phyloP scores from a whole-genome alignment of 2,797 vertebrate genomes.

The Cyprinodon diabolis region DNA sequence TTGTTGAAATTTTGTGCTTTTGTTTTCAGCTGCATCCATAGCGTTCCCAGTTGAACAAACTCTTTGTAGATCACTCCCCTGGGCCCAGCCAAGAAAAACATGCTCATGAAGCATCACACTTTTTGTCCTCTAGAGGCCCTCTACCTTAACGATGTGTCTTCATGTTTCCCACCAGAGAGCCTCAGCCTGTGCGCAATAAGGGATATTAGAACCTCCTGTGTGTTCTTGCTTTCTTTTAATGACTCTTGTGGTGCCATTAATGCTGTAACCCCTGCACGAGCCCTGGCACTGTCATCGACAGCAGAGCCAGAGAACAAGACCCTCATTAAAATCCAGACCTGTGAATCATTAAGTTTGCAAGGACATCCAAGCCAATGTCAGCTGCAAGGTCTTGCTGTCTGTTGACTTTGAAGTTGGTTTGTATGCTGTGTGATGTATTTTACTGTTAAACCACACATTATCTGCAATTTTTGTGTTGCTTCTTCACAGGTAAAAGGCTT shows the following conservation, averaged over 20 bases:
- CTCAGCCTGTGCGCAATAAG: constrained; percentile 46
- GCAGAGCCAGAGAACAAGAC: constrained; percentile 61
- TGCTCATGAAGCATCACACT: constrained; percentile 58
- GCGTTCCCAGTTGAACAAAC: constrained; percentile 44
- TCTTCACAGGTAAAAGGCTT: neutral
- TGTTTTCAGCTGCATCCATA: constrained; percentile 45
- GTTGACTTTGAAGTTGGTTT: constrained; percentile 25
- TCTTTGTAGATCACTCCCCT: constrained; percentile 47
- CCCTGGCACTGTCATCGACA: constrained; percentile 48
- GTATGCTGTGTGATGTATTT: constrained; percentile 6
- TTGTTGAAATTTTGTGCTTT: constrained; percentile 32
- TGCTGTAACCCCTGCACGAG: constrained; percentile 57
- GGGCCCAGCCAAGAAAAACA: constrained; percentile 68
- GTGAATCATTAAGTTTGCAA: constrained; percentile 72
- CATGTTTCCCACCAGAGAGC: constrained; percentile 40
- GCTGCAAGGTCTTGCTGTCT: constrained; percentile 30
- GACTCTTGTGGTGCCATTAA: constrained; percentile 57
- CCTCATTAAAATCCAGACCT: constrained; percentile 72
- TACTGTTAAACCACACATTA: constrained; percentile 9
- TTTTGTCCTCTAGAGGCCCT: constrained; percentile 52
- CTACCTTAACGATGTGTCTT: constrained; percentile 60
- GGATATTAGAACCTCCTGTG: constrained; percentile 49
- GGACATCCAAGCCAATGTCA: constrained; percentile 55
- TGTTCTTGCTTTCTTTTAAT: constrained; percentile 58
- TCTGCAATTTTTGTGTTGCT: neutral